Conservation (phyloP, 1,140 invertebrate species). For the Procambarus clarkii region DNA sequence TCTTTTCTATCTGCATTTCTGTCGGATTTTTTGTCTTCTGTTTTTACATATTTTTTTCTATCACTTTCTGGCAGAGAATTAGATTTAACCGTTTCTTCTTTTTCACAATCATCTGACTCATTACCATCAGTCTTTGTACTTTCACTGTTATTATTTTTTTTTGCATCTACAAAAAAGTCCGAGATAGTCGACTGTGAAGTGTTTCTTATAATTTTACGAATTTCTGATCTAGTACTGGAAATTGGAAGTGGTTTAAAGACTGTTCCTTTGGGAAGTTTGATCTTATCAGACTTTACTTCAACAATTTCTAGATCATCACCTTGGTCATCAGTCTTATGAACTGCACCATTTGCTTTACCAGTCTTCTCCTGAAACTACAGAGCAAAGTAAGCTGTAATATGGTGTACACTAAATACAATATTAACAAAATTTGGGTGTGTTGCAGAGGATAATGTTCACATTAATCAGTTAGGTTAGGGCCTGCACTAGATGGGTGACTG, state of each 20-base stretch:
- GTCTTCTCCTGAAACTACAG: not conserved
- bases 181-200: not conserved
- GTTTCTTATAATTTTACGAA: not conserved
- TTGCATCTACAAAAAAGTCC: not conserved
- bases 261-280: not conserved
- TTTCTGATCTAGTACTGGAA: slow-evolving; percentile 1
- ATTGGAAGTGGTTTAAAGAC: not conserved
- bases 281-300: not conserved
- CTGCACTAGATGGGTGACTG: too few species aligned
- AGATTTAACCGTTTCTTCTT: not conserved
- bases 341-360: not conserved
- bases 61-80: not conserved
- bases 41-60: not conserved
- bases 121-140: not conserved
- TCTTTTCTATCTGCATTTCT: too few species aligned
- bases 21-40: too few species aligned
- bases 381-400: too few species aligned
- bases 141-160: not conserved
- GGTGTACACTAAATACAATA: too few species aligned
- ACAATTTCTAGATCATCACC: not conserved
- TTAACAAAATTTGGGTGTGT: too few species aligned
- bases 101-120: not conserved
- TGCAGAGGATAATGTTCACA: too few species aligned
- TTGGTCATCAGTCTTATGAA: not conserved
- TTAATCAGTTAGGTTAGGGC: too few species aligned